phyloP scores from a whole-genome alignment of 2,888 invertebrate genomes.

The Carterocephalus palaemon region DNA sequence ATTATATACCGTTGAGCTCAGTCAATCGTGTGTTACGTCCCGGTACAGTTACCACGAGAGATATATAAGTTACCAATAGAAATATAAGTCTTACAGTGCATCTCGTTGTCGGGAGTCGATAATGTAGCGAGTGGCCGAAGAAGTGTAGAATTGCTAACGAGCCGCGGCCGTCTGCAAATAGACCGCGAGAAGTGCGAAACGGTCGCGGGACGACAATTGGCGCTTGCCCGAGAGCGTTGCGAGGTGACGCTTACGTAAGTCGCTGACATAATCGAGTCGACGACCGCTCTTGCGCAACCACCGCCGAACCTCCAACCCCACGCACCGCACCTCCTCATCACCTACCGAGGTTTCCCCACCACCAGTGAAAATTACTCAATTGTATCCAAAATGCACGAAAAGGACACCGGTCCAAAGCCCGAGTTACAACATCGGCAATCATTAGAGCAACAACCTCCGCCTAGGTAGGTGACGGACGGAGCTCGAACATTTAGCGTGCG shows the following conservation, averaged over 20 bases:
- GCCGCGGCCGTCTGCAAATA: slow-evolving; percentile 61
- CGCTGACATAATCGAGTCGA: slow-evolving; percentile 78
- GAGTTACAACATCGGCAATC: slow-evolving; percentile 64
- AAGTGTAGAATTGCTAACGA: slow-evolving; percentile 56
- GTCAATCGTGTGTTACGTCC: no score
- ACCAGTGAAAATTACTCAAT: slow-evolving; percentile 66
- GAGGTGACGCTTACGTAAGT: slow-evolving; percentile 75
- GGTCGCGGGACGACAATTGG: slow-evolving; percentile 64
- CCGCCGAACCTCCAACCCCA: slow-evolving; percentile 69
- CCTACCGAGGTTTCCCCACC: slow-evolving; percentile 44
- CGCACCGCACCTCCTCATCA: slow-evolving; percentile 46
- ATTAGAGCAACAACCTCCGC: slow-evolving; percentile 69
- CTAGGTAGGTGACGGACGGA: slow-evolving; percentile 50
- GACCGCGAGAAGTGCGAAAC: slow-evolving; percentile 71
- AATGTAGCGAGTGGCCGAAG: slow-evolving; percentile 26
- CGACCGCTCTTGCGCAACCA: slow-evolving; percentile 76
- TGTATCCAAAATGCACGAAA: slow-evolving; percentile 71
- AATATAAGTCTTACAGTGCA: slow-evolving; percentile 3
- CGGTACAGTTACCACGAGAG: no score
- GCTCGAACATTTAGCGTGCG: slow-evolving; percentile 42
- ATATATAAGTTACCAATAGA: no score
- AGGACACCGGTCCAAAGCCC: slow-evolving; percentile 66
- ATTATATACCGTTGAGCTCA: no score
- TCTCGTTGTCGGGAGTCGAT: slow-evolving; percentile 6
- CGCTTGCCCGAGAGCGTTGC: slow-evolving; percentile 69